Evolutionary conservation across 2,113 vertebrate species (phyloP).

Genomic region (Corythaeola cristata): DNA sequence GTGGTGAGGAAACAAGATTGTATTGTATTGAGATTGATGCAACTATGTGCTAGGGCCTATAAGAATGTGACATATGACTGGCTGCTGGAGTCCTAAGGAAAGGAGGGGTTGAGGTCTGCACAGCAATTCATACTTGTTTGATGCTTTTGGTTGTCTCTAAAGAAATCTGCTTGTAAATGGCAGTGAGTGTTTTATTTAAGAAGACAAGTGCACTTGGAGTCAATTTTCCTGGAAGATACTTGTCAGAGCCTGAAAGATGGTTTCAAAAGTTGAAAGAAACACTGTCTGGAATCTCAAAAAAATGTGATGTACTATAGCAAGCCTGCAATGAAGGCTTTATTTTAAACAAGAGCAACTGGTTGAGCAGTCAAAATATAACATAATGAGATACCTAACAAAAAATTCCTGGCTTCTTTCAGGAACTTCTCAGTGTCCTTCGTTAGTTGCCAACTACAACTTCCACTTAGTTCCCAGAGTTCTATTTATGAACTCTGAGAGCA

Average conservation of each 20-base stretch:
- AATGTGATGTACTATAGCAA: not conserved
- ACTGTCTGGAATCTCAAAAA: not conserved
- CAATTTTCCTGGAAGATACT: constrained; percentile 29
- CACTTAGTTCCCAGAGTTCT: not conserved
- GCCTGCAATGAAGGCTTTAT: not conserved
- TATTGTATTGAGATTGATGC: not conserved
- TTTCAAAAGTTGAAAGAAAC: constrained; percentile 2
- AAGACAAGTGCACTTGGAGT: not conserved
- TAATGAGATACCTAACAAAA: not conserved
- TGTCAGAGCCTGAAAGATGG: constrained; percentile 24
- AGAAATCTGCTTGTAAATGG: not conserved
- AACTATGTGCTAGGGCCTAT: not conserved
- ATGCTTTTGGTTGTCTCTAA: not conserved
- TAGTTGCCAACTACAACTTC: not conserved
- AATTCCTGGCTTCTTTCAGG: not conserved
- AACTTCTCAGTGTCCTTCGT: not conserved
- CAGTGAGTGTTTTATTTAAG: constrained; percentile 6
- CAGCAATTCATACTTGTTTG: not conserved
- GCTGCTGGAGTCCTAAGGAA: not conserved
- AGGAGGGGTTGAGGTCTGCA: not conserved
- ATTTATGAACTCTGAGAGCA: not conserved
- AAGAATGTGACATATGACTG: fast-evolving
- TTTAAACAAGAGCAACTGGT: not conserved
- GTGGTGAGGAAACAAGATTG: not conserved
- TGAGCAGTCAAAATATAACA: not conserved